Conservation (phyloP, 2,113 vertebrate species). For the Cacatua alba region DNA sequence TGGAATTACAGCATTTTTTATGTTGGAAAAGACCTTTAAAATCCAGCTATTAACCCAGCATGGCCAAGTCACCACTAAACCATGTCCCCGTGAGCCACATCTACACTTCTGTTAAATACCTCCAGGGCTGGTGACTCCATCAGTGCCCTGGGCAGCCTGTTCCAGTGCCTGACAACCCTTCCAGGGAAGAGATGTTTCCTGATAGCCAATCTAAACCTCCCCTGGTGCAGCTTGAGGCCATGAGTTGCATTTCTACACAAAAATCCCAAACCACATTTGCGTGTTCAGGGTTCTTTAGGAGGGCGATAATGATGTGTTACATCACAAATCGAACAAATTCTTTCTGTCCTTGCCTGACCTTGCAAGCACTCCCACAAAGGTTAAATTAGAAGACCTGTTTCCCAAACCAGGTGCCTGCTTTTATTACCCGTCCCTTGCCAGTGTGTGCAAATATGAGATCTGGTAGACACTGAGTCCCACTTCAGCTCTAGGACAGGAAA, state of each 20-base stretch:
- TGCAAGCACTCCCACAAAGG: accelerated
- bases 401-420: background rate
- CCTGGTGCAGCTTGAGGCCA: background rate
- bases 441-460: background rate
- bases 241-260: accelerated
- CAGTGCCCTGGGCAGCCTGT: background rate
- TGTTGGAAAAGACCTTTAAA: background rate
- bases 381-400: background rate
- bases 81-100: background rate
- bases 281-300: accelerated
- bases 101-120: background rate
- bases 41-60: background rate
- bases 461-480: background rate
- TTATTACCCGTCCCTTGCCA: background rate
- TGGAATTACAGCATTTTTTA: background rate
- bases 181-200: background rate
- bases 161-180: background rate
- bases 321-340: accelerated
- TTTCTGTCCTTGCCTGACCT: background rate
- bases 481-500: background rate
- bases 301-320: accelerated
- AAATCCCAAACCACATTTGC: background rate
- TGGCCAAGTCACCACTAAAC: background rate
- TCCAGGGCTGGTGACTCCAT: background rate
- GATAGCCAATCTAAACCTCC: background rate